Percentiles rank a stretch among this genome's conserved stretches.
These are phyloP conservation scores for Sciurus niger DNA, from an alignment of 2,113 vertebrate genomes.

Conservation along the genomic window DNA sequence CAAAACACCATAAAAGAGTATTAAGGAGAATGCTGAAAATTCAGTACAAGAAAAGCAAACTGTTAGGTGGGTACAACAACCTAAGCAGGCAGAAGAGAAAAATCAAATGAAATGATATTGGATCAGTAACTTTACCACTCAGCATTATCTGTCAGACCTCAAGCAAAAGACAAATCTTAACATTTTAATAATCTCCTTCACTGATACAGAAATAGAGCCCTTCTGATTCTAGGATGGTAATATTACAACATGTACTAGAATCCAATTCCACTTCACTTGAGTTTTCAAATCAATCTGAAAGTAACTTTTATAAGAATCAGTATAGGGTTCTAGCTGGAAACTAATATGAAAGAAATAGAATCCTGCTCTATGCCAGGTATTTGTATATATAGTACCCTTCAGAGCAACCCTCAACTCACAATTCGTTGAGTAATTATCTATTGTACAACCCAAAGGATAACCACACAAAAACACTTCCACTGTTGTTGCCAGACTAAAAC, in stretches of 20 bases:
- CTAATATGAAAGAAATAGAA: slow-evolving; percentile 3
- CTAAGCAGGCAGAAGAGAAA: background rate
- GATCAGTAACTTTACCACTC: background rate
- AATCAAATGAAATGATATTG: slow-evolving; percentile 14
- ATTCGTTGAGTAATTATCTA: background rate
- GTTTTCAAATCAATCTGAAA: slow-evolving; percentile 41
- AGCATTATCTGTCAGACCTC: background rate
- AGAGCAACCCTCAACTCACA: background rate
- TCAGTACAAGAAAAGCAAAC: slow-evolving; percentile 14
- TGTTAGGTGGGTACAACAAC: background rate
- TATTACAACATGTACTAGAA: background rate
- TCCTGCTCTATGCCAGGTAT: background rate
- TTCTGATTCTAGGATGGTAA: slow-evolving; percentile 30
- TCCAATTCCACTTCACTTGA: background rate
- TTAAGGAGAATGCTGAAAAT: slow-evolving; percentile 1
- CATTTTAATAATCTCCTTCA: background rate
- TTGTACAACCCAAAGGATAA: slow-evolving; percentile 39
- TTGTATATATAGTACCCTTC: background rate
- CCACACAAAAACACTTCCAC: background rate
- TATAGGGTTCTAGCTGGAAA: slow-evolving; percentile 36
- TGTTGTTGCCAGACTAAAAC: slow-evolving; percentile 17
- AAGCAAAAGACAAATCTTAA: background rate
- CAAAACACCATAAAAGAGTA: slow-evolving; percentile 21
- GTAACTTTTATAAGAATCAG: slow-evolving; percentile 46
- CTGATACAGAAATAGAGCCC: background rate